Conservation (phyloP, 2,113 vertebrate species). For the Erpornis zantholeuca region DNA sequence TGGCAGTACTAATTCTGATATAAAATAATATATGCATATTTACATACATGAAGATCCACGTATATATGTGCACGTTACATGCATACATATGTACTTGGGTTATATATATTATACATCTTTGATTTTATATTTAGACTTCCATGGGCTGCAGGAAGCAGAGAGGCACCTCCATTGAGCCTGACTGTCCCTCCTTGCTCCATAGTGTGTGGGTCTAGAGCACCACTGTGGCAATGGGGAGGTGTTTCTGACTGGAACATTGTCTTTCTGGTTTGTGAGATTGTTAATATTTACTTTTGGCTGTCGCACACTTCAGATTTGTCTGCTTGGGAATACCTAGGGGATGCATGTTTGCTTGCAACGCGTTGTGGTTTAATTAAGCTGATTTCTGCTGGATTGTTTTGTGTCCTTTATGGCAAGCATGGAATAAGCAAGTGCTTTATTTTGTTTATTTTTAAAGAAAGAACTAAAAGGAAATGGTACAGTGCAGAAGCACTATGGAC, state of each 20-base stretch:
- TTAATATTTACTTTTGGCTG: conserved; percentile 57
- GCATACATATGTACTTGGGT: not conserved
- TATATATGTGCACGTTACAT: too few relatives aligned
- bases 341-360: conserved; percentile 22
- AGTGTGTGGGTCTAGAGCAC: not conserved
- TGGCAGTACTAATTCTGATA: not conserved
- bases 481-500: not conserved
- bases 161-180: not conserved
- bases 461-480: conserved; percentile 5
- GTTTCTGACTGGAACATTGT: not conserved
- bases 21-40: not conserved
- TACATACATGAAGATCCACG: not conserved
- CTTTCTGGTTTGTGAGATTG: not conserved
- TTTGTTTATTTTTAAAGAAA: conserved; percentile 50
- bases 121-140: not conserved
- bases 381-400: conserved; percentile 60
- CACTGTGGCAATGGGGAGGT: fast-evolving
- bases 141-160: not conserved
- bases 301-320: conserved; percentile 25
- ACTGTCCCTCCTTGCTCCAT: fast-evolving
- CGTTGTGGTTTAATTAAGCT: conserved; percentile 63
- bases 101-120: not conserved
- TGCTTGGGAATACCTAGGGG: conserved; percentile 42
- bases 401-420: conserved; percentile 48
- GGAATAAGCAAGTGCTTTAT: conserved; percentile 55